Base-by-base conservation (phyloP, 2,888 invertebrate species). In the Iphiclides podalirius region DNA sequence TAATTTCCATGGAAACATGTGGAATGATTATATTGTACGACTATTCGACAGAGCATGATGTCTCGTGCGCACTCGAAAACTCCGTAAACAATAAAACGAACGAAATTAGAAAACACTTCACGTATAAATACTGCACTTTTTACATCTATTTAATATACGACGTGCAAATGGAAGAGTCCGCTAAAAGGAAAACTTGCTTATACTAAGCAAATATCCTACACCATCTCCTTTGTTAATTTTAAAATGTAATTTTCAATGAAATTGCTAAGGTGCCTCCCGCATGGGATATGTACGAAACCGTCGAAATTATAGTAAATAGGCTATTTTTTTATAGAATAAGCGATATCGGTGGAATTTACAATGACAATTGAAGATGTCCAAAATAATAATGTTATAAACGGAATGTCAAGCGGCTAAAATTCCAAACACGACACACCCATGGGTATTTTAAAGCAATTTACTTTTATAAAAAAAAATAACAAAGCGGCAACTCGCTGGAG, bases 121-220 rank as follows among this genome's bases (percentile, higher is more conserved):
- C 67, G 58, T 54, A 61, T 56, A 71, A 70, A 64, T 68, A 70
- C 72, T 70, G 66, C 65, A 63, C 52, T 63, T 56, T 57, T 58
- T 62, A 58, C 67, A 67, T 53, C 59, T 67, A 66, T 60, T 54
- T 64, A 61, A 50, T 56, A 71, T 63, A 79, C 71, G 72, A 68
- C 58, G 72, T 74, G 75, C 74, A 63, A 65, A 64, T 75, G 75
- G 72, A 77, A 80, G 72, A 80, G 67, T 75, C 64, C 77, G 79
- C 82, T 69, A 64, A 66, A 31, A 31, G 31, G n/a, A 31, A 75
- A 65, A 73, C 80, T 82, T 81, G 72, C 67, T n/a, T n/a, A n/a
- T n/a, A n/a, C n/a, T 75, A 70, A 70, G 72, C 37, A 15, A 42
- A 43, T 37, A 34, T 23, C 43, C 36, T 35, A 12, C 38, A 45